These are phyloP conservation scores for Miltochrista miniata DNA, from an alignment of 2,888 invertebrate genomes.

Conservation along the genomic window DNA sequence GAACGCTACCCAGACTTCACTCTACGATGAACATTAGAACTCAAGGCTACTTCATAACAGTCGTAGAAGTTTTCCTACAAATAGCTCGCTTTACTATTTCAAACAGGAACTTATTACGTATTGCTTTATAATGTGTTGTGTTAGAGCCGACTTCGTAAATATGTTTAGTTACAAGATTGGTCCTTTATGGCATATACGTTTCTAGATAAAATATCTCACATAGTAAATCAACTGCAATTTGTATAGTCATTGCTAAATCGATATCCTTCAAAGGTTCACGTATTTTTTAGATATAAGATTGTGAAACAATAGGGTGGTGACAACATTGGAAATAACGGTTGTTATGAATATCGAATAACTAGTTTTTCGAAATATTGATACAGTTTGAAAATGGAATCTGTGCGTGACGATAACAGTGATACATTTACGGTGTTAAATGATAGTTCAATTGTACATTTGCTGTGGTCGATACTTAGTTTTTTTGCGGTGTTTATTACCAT, in stretches of 20 bases:
- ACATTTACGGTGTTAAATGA: not conserved
- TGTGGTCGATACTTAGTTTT: not conserved
- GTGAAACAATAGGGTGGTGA: not conserved
- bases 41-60: too few species aligned
- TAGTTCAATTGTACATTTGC: conserved; percentile 1
- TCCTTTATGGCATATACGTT: not conserved
- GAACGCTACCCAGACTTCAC: too few species aligned
- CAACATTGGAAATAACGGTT: not conserved
- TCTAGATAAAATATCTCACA: not conserved
- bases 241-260: not conserved
- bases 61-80: too few species aligned
- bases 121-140: too few species aligned
- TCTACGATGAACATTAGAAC: too few species aligned
- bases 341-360: not conserved
- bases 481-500: not conserved
- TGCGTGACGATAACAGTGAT: not conserved
- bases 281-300: not conserved
- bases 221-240: conserved; percentile 27
- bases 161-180: not conserved
- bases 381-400: conserved; percentile 1
- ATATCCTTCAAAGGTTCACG: not conserved
- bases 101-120: not conserved
- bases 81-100: too few species aligned
- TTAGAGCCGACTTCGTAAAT: too few species aligned
- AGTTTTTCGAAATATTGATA: not conserved